Evolutionary conservation across 2,797 vertebrate genomes (phyloP).

Genomic region (Trichosurus vulpecula): DNA sequence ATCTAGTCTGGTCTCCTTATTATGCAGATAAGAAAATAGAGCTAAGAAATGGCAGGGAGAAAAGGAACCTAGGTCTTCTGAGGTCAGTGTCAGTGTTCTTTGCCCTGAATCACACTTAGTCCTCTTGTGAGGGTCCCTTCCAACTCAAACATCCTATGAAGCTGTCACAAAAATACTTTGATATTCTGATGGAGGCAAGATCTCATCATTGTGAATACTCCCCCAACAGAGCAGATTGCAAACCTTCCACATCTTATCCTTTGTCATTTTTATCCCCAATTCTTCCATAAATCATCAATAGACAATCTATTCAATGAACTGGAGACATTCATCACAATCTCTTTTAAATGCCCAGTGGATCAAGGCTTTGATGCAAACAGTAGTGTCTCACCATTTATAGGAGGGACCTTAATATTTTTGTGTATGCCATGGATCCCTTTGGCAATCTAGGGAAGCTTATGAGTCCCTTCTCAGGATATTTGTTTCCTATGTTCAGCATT

Average conservation of each 20-base stretch:
- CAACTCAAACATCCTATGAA: neutral
- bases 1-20: neutral
- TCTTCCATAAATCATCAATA: neutral
- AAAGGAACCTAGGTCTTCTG: neutral
- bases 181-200: neutral
- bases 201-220: neutral
- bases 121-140: neutral
- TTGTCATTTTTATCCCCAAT: neutral
- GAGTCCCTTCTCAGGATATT: neutral
- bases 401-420: neutral
- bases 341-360: neutral
- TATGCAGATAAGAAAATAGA: neutral
- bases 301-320: neutral
- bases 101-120: neutral
- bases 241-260: neutral
- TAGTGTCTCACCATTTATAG: neutral
- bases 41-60: neutral
- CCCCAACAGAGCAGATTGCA: neutral
- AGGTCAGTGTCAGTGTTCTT: neutral
- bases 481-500: neutral
- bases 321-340: neutral
- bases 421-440: neutral
- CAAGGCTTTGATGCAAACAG: neutral
- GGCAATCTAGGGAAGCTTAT: neutral
- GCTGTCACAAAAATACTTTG: neutral